Percentiles rank a stretch among this genome's conserved stretches.
Evolutionary conservation across 1,140 invertebrate species (phyloP).

Genomic region (Papilio dardanus): DNA sequence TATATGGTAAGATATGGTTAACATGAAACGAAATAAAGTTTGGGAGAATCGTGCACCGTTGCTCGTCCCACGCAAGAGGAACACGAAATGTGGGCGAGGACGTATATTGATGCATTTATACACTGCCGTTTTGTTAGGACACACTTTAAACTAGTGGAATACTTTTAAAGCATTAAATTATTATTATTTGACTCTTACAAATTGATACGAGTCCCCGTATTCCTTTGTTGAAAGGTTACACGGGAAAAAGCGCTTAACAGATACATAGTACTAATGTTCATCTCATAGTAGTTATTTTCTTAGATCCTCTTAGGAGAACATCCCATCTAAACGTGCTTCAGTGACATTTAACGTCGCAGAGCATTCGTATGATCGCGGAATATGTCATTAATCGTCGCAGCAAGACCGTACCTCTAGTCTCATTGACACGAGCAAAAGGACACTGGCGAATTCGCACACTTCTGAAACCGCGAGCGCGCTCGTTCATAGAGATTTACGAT

Average conservation of each 20-base stretch:
- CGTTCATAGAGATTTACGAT: slow-evolving; percentile 61
- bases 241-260: too few species aligned
- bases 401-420: slow-evolving; percentile 39
- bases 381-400: slow-evolving; percentile 39
- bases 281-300: neutral
- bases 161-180: neutral
- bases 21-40: slow-evolving; percentile 56
- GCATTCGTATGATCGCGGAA: neutral
- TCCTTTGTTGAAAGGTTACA: neutral
- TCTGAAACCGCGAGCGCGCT: slow-evolving; percentile 49
- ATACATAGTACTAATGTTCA: neutral
- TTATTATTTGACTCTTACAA: neutral
- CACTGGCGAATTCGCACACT: slow-evolving; percentile 41
- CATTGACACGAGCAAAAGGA: slow-evolving; percentile 43
- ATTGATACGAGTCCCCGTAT: neutral
- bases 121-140: slow-evolving; percentile 48
- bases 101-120: slow-evolving; percentile 59
- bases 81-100: slow-evolving; percentile 52
- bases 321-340: neutral
- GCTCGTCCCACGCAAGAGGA: slow-evolving; percentile 53
- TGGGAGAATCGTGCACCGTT: slow-evolving; percentile 51
- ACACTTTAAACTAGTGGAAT: slow-evolving; percentile 36
- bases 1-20: slow-evolving; percentile 49
- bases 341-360: neutral
- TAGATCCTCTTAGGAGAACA: neutral